phyloP scores from a whole-genome alignment of 2,113 vertebrate genomes.

The Marmota flaviventris region DNA sequence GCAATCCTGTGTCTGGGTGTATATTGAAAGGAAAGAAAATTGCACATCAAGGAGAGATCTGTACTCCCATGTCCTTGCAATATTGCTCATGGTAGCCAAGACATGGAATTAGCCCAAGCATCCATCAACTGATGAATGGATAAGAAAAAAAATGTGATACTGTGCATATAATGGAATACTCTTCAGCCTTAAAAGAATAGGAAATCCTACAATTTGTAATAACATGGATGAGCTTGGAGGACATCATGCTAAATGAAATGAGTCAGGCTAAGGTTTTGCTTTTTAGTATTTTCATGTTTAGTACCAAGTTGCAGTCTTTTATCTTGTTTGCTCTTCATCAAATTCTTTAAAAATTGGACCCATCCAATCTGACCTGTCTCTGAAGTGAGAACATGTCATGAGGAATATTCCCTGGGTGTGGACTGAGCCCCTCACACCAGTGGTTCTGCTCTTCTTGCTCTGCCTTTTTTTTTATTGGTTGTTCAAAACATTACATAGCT shows the following conservation, averaged over 20 bases:
- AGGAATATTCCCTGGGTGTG: fast-evolving
- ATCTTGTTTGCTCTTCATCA: neutral
- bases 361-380: neutral
- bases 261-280: neutral
- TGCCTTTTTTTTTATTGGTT: neutral
- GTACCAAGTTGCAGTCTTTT: neutral
- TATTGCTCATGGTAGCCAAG: neutral
- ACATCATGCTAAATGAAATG: neutral
- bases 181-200: neutral
- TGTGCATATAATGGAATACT: neutral
- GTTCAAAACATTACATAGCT: too few relatives aligned
- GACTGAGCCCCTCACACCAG: too few relatives aligned
- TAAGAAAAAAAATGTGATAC: neutral
- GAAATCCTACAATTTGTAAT: neutral
- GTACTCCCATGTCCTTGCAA: neutral
- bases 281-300: neutral
- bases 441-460: neutral
- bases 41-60: neutral
- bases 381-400: neutral
- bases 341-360: neutral
- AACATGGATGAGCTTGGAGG: neutral
- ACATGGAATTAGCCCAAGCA: neutral
- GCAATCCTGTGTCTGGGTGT: neutral
- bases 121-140: neutral
- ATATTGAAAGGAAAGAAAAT: neutral